Evolutionary conservation across 2,888 invertebrate species (phyloP).

Genomic region (Trichacis sp.): DNA sequence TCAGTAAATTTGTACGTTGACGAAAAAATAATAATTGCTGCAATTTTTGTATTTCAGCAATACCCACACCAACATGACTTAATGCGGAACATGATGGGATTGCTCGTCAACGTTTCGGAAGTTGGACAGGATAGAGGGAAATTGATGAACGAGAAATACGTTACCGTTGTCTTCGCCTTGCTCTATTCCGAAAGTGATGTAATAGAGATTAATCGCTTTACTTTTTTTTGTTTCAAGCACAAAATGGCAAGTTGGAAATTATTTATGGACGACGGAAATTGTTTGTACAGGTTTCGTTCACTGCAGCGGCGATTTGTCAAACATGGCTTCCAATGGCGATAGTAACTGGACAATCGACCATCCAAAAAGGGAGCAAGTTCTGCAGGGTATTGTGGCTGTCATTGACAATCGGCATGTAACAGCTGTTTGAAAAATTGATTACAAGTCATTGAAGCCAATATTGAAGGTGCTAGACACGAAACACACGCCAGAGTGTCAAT

Average conservation of each 20-base stretch:
- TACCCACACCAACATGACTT: conserved; percentile 92
- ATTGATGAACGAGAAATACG: conserved; percentile 87
- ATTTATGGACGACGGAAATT: no score
- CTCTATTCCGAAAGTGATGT: conserved; percentile 90
- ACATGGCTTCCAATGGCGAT: conserved; percentile 93
- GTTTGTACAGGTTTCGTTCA: conserved; percentile 83
- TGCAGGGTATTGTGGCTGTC: conserved; percentile 82
- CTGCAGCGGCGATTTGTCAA: conserved; percentile 96
- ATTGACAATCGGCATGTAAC: conserved; percentile 90
- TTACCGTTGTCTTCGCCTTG: conserved; percentile 87
- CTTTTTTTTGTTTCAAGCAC: conserved; percentile 13
- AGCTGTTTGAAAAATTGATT: conserved; percentile 94
- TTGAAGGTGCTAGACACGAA: conserved; percentile 83
- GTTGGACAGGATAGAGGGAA: conserved; percentile 84
- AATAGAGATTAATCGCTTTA: conserved; percentile 85
- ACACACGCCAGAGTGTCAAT: conserved; percentile 92
- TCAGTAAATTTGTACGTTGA: conserved; percentile 13
- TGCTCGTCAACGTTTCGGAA: conserved; percentile 96
- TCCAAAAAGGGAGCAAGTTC: conserved; percentile 80
- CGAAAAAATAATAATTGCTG: conserved; percentile 5
- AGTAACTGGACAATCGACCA: conserved; percentile 82
- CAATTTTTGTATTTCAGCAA: conserved; percentile 77
- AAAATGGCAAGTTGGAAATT: no score
- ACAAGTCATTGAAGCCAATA: conserved; percentile 95
- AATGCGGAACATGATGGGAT: conserved; percentile 97